Evolutionary conservation across 2,888 invertebrate species (phyloP).

Genomic region (Julus scanicus): DNA sequence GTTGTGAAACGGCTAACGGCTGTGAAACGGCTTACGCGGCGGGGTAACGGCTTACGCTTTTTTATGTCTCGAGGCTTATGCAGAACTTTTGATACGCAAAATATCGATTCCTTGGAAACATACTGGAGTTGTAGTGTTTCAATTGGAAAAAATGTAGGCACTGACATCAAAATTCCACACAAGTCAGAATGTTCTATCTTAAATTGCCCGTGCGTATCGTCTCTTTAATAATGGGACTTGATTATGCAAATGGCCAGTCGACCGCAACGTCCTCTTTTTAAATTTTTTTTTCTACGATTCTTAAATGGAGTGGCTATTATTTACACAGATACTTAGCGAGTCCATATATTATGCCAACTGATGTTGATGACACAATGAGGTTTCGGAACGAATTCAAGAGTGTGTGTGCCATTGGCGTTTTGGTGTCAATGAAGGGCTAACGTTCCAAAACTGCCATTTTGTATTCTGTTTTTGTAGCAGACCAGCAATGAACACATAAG

Average conservation of each 20-base stretch:
- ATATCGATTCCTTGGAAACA: too few relatives aligned
- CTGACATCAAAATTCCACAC: background rate
- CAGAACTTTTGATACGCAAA: too few relatives aligned
- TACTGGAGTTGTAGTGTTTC: too few relatives aligned
- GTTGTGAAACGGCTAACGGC: too few relatives aligned
- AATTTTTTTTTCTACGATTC: background rate
- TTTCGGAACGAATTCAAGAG: background rate
- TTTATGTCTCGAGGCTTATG: too few relatives aligned
- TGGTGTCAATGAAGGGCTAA: background rate
- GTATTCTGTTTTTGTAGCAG: background rate
- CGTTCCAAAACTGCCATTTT: background rate
- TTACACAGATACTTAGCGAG: background rate
- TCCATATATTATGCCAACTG: constrained; percentile 8
- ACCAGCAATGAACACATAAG: too few relatives aligned
- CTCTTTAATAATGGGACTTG: background rate
- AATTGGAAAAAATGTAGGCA: background rate
- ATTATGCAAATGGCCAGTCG: constrained; percentile 17
- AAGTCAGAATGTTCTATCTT: background rate
- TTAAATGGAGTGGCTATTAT: background rate
- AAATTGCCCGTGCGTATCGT: background rate
- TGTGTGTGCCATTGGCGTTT: background rate
- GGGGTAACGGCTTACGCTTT: too few relatives aligned
- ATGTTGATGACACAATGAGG: constrained; percentile 11
- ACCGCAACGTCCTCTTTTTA: background rate
- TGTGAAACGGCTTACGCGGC: too few relatives aligned